Conservation (phyloP, 2,113 vertebrate species). For the Misgurnus anguillicaudatus region DNA sequence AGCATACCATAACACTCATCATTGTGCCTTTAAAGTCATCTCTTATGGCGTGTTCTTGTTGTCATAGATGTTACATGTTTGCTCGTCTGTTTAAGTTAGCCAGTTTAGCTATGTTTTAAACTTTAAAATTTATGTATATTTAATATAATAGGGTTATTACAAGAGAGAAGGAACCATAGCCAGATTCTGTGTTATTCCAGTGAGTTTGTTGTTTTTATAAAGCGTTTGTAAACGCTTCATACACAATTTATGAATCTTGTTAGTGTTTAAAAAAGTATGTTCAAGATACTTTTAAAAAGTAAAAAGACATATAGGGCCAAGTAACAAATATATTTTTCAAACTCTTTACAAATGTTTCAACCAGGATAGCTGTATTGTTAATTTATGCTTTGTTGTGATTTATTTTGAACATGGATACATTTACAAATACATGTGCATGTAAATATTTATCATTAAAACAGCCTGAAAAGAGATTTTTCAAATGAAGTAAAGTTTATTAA, state of each 20-base stretch:
- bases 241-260: not conserved
- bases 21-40: constrained; percentile 5
- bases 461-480: constrained; percentile 12
- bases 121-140: not conserved
- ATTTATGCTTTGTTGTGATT: not conserved
- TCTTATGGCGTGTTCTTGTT: not conserved
- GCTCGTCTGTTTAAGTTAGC: not conserved
- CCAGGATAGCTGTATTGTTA: not conserved
- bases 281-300: not conserved
- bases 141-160: not conserved
- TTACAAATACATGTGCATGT: not conserved
- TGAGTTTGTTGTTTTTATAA: not conserved
- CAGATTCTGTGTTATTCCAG: constrained; percentile 6
- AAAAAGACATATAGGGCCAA: constrained; percentile 11
- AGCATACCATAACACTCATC: not conserved
- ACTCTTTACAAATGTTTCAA: not conserved
- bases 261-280: not conserved
- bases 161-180: not conserved
- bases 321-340: not conserved
- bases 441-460: not conserved
- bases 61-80: not conserved
- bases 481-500: not conserved
- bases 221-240: not conserved
- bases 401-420: not conserved
- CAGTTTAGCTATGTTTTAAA: not conserved